A percentile compares a stretch with the other conserved stretches of the same genome.
Conservation (phyloP, 2,113 vertebrate genomes). For the Calyptommatus sinebrachiatus region DNA sequence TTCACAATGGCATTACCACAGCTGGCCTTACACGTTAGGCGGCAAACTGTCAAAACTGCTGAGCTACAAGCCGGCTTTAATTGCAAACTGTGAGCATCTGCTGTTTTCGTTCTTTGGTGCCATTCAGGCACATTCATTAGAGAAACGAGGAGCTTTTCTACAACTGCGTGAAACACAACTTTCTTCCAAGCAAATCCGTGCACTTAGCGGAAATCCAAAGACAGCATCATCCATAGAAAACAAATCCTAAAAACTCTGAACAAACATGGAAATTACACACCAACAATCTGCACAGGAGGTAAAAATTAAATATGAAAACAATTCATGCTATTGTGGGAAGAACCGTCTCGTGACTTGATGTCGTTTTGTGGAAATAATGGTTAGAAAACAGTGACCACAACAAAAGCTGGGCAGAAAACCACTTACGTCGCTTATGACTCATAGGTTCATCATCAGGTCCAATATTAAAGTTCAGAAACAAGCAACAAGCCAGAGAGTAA, state of each 20-base stretch:
- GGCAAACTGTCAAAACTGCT: slow-evolving; percentile 27
- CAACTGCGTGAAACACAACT: not conserved
- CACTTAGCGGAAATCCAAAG: not conserved
- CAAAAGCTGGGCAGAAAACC: slow-evolving; percentile 4
- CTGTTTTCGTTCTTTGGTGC: not conserved
- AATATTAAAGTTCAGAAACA: not conserved
- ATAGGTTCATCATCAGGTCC: not conserved
- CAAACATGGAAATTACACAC: not conserved
- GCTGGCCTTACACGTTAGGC: slow-evolving; percentile 29
- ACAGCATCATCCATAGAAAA: not conserved
- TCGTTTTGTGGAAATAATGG: not conserved
- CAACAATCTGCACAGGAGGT: not conserved
- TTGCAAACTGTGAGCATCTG: not conserved
- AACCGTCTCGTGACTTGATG: not conserved
- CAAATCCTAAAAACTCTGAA: not conserved
- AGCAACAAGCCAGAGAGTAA: not conserved
- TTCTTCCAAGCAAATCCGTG: not conserved
- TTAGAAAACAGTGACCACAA: not conserved
- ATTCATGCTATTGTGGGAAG: not conserved
- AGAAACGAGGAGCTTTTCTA: slow-evolving; percentile 12
- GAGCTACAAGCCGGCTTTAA: slow-evolving; percentile 28
- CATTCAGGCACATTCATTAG: not conserved
- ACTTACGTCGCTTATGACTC: not conserved
- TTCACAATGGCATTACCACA: slow-evolving; percentile 13
- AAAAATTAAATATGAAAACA: not conserved